These are phyloP conservation scores for Thalassaphorura encarpata DNA, from an alignment of 1,140 invertebrate species.

Conservation along the genomic window DNA sequence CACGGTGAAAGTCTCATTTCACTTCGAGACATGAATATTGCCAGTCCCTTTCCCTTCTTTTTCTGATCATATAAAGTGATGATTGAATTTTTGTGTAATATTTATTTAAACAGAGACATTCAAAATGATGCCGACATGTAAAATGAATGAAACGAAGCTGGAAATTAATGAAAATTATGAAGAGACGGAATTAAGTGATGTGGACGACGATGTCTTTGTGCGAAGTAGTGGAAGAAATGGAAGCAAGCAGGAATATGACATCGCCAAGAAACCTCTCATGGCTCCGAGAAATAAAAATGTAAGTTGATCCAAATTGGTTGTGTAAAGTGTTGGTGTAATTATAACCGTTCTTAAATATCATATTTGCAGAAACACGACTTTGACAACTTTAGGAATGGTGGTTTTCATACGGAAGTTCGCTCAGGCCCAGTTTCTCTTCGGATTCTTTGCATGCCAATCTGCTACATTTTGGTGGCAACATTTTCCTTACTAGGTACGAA, in stretches of 20 bases:
- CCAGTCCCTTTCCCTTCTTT: too few species aligned
- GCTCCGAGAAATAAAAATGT: slow-evolving; percentile 49
- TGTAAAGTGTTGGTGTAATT: background rate
- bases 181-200: slow-evolving; percentile 40
- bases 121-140: slow-evolving; percentile 8
- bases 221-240: slow-evolving; percentile 53
- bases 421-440: slow-evolving; percentile 20
- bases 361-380: slow-evolving; percentile 20
- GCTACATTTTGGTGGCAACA: slow-evolving; percentile 32
- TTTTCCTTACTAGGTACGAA: slow-evolving; percentile 32
- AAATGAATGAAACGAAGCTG: slow-evolving; percentile 33
- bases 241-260: slow-evolving; percentile 47
- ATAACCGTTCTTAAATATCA: slow-evolving; percentile 12
- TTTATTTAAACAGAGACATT: too few species aligned
- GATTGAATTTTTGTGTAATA: too few species aligned
- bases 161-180: slow-evolving; percentile 33
- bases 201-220: slow-evolving; percentile 67
- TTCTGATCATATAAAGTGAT: too few species aligned
- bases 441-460: slow-evolving; percentile 33
- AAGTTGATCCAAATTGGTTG: background rate
- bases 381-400: slow-evolving; percentile 26
- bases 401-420: slow-evolving; percentile 32
- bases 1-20: too few species aligned
- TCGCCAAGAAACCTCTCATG: slow-evolving; percentile 63
- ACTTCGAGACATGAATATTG: too few species aligned